Conservation (phyloP, 2,888 invertebrate species). For the Graphium colonna region DNA sequence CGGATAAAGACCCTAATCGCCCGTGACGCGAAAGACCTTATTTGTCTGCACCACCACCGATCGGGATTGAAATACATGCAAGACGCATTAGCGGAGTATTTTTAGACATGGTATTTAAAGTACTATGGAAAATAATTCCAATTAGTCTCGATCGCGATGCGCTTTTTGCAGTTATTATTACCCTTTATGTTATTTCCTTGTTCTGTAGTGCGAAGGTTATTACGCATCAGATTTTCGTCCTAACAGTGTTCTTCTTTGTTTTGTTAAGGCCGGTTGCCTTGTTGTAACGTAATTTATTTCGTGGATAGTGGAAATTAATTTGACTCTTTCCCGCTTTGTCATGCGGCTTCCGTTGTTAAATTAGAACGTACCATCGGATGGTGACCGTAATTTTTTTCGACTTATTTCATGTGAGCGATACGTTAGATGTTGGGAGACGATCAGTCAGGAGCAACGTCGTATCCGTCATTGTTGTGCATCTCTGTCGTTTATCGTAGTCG, state of each 20-base stretch:
- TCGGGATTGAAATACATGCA: background rate
- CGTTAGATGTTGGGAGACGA: conserved; percentile 24
- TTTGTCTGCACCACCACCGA: background rate
- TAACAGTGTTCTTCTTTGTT: conserved; percentile 47
- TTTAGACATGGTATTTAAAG: conserved; percentile 9
- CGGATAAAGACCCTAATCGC: conserved; percentile 23
- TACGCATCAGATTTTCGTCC: conserved; percentile 43
- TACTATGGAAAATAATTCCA: conserved; percentile 12
- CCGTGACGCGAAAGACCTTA: conserved; percentile 13
- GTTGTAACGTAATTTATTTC: conserved; percentile 58
- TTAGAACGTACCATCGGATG: conserved; percentile 63
- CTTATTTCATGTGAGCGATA: conserved; percentile 35
- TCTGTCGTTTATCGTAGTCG: conserved; percentile 17
- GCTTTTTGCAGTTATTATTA: conserved; percentile 57
- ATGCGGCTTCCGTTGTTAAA: conserved; percentile 73
- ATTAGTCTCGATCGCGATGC: conserved; percentile 33
- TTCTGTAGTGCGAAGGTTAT: conserved; percentile 52
- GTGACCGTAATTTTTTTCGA: conserved; percentile 53
- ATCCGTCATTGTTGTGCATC: conserved; percentile 14
- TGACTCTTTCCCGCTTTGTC: conserved; percentile 68
- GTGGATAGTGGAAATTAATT: conserved; percentile 62
- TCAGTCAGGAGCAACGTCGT: conserved; percentile 16
- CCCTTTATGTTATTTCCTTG: conserved; percentile 49
- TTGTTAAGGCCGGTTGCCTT: conserved; percentile 44
- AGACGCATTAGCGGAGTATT: conserved; percentile 5